These are phyloP conservation scores for Brachionus rotundiformis DNA, from an alignment of 1,140 invertebrate species.

Conservation along the genomic window DNA sequence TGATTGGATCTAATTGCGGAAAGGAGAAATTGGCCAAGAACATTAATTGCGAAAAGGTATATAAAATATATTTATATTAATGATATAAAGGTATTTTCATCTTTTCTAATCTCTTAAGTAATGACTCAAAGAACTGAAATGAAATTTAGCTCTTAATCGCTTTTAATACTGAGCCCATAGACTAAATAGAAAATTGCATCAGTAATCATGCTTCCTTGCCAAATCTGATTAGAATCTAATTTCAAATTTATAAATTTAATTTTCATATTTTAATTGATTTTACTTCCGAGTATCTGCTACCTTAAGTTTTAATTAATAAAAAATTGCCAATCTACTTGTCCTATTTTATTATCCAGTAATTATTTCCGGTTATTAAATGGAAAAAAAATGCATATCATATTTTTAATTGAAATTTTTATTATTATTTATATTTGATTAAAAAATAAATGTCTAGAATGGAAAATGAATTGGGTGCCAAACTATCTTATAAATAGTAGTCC, in stretches of 20 bases:
- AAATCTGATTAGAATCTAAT: slow-evolving; percentile 10
- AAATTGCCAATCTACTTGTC: too few species aligned
- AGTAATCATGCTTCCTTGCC: neutral
- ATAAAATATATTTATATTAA: too few species aligned
- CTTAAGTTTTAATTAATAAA: slow-evolving; percentile 5
- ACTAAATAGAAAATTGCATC: neutral
- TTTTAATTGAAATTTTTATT: too few species aligned
- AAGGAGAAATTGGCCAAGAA: neutral
- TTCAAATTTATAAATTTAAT: neutral
- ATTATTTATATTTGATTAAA: neutral
- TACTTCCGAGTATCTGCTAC: neutral
- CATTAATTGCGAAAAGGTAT: too few species aligned
- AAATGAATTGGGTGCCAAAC: neutral
- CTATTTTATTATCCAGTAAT: too few species aligned
- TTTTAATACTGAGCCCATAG: neutral
- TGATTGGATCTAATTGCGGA: neutral
- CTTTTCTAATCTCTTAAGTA: neutral
- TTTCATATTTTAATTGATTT: neutral
- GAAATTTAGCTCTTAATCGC: neutral
- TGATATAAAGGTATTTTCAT: neutral
- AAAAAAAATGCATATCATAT: too few species aligned
- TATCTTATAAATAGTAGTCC: slow-evolving; percentile 44
- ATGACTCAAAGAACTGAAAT: neutral
- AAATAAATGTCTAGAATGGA: neutral
- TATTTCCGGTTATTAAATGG: neutral